Base-by-base conservation (phyloP, 2,888 invertebrate genomes). In the Bellardia bayeri region DNA sequence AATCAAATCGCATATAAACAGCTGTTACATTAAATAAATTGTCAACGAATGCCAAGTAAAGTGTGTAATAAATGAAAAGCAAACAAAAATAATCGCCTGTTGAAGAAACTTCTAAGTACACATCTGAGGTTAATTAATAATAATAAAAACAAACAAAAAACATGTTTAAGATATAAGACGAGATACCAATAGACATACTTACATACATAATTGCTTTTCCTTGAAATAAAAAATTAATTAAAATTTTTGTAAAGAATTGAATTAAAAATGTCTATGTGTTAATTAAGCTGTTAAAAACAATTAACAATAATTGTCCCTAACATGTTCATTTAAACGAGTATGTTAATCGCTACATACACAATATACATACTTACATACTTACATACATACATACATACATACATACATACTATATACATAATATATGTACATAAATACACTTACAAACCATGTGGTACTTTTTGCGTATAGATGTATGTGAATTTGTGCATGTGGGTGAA, bases 271-370 rank as follows among this genome's bases (percentile, higher is more conserved):
- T 74, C 56, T 72, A 33, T 75, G 76, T 69, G 45, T 86, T 76
- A 86, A 86, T 72, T 86, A 78, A 82, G 72, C 40, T 75, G 54
- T 71, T 85, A 49, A 81, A 85, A 56, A 76, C 63, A 85, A 54
- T 81, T 68, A 82, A 82, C 71, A 76, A 68, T 72, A 45, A 82
- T 82, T 81, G 72, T 14, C 71, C 16, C 66, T 63, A 51, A 68
- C 14, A 71, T 64, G 49, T 56, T 54, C 74, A 74, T 42, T 63
- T 37, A 23, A 63, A 64, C 37, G 63, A 23, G 33, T 42, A 40
- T 58, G 58, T 40, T 51, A 51, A 71, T 51, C 51, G 58, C 30
- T 42, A 9, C 42, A 42, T 40, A 42, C 30, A 23, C 37, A 23
- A 23, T 23, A n/a, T 42, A 9, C 42, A 42, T 40, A 42, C 30